Conservation (phyloP, 2,888 invertebrate genomes). For the Conchocele bisecta region DNA sequence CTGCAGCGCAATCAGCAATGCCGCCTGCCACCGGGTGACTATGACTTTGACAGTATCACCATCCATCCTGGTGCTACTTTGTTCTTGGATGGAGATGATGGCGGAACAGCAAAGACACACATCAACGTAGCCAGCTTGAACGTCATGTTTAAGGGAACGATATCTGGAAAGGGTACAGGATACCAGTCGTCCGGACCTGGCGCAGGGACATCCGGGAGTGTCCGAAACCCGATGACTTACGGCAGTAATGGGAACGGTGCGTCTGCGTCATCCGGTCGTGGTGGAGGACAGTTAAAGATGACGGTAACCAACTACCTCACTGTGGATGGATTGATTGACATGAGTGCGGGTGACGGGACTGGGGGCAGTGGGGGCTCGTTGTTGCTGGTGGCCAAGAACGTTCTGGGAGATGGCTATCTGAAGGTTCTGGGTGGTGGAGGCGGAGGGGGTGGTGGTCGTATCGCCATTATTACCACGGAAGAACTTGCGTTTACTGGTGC, state of each 20-base stretch:
- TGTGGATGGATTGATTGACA: constrained; percentile 64
- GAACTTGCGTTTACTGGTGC: too few species aligned
- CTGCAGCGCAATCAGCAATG: constrained; percentile 59
- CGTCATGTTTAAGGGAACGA: constrained; percentile 58
- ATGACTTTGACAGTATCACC: constrained; percentile 53
- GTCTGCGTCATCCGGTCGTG: constrained; percentile 42
- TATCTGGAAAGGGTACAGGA: constrained; percentile 65
- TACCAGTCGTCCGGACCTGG: constrained; percentile 59
- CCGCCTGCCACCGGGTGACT: constrained; percentile 44
- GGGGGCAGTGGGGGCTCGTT: constrained; percentile 72
- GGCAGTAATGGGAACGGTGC: constrained; percentile 69
- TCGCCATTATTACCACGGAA: too few species aligned
- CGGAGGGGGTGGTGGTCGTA: constrained; percentile 69
- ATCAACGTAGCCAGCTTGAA: constrained; percentile 55
- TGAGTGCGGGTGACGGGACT: constrained; percentile 56
- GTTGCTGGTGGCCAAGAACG: constrained; percentile 35
- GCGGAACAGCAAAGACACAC: constrained; percentile 54
- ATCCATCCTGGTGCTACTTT: constrained; percentile 64
- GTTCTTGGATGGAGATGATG: constrained; percentile 55
- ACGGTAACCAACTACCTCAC: constrained; percentile 28
- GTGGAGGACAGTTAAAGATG: constrained; percentile 67
- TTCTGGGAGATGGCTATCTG: constrained; percentile 62
- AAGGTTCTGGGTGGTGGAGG: constrained; percentile 57
- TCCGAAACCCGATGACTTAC: constrained; percentile 59
- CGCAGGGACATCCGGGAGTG: constrained; percentile 51